Evolutionary conservation across 1,140 invertebrate genomes (phyloP), one percentile per base, ranked within the genome.

Genomic region (Brachionus sp.): DNA sequence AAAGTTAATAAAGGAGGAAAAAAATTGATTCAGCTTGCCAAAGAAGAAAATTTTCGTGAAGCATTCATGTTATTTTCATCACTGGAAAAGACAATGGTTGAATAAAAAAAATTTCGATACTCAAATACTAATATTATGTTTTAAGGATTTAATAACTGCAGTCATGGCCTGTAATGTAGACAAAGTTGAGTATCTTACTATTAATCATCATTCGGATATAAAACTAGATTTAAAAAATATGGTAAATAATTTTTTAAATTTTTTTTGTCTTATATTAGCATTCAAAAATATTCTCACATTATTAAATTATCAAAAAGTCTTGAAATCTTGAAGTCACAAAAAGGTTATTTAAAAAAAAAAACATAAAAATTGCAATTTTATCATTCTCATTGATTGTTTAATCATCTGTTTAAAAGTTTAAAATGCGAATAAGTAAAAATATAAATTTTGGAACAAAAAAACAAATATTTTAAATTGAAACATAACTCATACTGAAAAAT

Each of bases 221-320:
- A 37, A 29, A 35, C n/a, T 80, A 25, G 42, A 80, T 80, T 80
- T 80, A 10, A 80, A 66, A 80, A 80, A 80, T 25, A 80, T 80
- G 77, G 77, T 80, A 66, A 80, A 57, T 29, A 29, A 2, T 29
- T 16, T 42, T 35, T 23, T 25, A 1, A 77, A 53, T 35, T 16
- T 53, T 23, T 80, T 80, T 33, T n/a, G n/a, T n/a, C n/a, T n/a
- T n/a, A n/a, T n/a, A n/a, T n/a, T n/a, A n/a, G n/a, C n/a, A n/a
- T n/a, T n/a, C n/a, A n/a, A n/a, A n/a, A n/a, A n/a, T n/a, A n/a
- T n/a, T n/a, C n/a, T n/a, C n/a, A n/a, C n/a, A n/a, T n/a, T n/a
- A n/a, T n/a, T n/a, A n/a, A n/a, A n/a, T n/a, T n/a, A n/a, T n/a
- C n/a, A n/a, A n/a, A n/a, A n/a, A n/a, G n/a, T n/a, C n/a, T n/a